Base-by-base conservation (phyloP, 2,888 invertebrate species). In the Dolomedes plantarius region DNA sequence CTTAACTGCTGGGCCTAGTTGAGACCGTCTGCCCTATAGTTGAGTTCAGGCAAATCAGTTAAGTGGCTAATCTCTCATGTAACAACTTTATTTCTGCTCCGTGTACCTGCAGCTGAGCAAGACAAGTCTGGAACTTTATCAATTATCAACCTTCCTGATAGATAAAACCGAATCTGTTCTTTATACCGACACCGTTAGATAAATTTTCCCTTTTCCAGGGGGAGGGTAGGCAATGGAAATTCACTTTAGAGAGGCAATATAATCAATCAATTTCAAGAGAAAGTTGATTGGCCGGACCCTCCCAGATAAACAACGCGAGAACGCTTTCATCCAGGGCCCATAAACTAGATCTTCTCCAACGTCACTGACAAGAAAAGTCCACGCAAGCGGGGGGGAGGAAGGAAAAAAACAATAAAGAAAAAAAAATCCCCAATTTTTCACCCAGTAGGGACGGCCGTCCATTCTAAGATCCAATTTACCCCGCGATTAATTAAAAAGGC, bases 401-500 rank as follows among this genome's bases (percentile, higher is more conserved):
- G 5, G 23, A 56, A 56, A 56, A 46, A 16, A 46, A 56, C 1
- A 32, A 67, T 3, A 31, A 32, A n/a, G 6, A 13, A 67, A 67
- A 7, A 32, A 16, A 64, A 64, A 13, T 64, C 27, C n/a, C 32
- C 56, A 65, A 77, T 83, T 83, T 83, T 77, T 77, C 83, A 83
- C 65, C 77, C 56, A 77, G 27, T 72, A n/a, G 76, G 77, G 77
- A 36, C 16, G 83, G 65, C 23, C 83, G 39, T 65, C 67, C 39
- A 56, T 77, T 83, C 64, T 50, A 67, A 67, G 72, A 77, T 77
- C 83, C 83, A 83, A 83, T 83, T 83, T 83, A 72, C 83, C 64
- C 67, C 36, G 36, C 77, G 77, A 83, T 83, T 83, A 83, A 83
- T 83, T 83, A 83, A 83, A 77, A 83, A 83, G 83, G 83, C 56